Evolutionary conservation across 1,140 invertebrate species (phyloP).

Genomic region (Teleogryllus occipitalis): DNA sequence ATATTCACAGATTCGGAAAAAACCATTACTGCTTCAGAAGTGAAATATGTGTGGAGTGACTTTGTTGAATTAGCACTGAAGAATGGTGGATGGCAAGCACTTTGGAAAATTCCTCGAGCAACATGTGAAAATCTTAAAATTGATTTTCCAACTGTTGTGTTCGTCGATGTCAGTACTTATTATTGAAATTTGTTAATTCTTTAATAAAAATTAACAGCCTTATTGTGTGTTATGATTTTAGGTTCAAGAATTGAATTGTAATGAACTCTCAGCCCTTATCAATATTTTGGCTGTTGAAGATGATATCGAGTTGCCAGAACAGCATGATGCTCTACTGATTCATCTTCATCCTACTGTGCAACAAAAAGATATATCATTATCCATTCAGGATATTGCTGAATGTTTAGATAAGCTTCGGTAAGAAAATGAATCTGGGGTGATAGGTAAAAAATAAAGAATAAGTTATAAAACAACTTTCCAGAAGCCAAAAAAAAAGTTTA

Average conservation of each 20-base stretch:
- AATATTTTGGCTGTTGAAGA: conserved; percentile 49
- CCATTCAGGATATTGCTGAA: conserved; percentile 39
- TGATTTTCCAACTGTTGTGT: conserved; percentile 48
- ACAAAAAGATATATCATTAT: conserved; percentile 43
- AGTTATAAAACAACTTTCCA: too few species aligned
- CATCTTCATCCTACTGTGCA: conserved; percentile 48
- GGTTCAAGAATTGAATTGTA: conserved; percentile 41
- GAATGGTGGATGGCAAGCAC: conserved; percentile 48
- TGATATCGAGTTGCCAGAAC: conserved; percentile 47
- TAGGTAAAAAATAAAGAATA: too few species aligned
- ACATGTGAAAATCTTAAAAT: conserved; percentile 48
- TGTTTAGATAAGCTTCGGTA: conserved; percentile 41
- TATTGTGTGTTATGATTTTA: conserved; percentile 20
- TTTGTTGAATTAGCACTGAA: conserved; percentile 47
- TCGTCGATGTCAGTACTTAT: background rate
- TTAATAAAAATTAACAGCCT: background rate
- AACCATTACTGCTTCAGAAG: conserved; percentile 41
- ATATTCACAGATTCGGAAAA: conserved; percentile 27
- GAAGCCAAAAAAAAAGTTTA: too few species aligned
- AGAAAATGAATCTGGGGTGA: conserved; percentile 21
- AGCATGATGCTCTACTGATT: conserved; percentile 44
- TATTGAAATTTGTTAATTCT: background rate
- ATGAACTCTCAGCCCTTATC: conserved; percentile 41
- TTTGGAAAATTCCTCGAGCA: conserved; percentile 53
- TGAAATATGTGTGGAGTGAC: conserved; percentile 46